These are phyloP conservation scores for Boulengeromyrus knoepffleri DNA, from an alignment of 2,113 vertebrate species.

Conservation along the genomic window DNA sequence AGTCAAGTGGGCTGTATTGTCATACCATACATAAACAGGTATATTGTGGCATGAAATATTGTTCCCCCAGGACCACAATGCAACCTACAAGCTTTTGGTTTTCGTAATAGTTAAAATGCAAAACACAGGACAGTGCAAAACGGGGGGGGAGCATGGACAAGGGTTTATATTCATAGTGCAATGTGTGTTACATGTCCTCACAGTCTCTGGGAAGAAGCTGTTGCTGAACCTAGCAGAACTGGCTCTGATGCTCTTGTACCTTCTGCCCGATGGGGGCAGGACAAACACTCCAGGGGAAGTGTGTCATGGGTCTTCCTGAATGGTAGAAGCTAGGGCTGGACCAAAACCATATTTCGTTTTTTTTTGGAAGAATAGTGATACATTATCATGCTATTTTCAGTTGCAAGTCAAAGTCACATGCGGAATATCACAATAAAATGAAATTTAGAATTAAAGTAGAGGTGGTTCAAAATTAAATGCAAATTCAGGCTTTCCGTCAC, in stretches of 20 bases:
- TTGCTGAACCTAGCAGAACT: neutral
- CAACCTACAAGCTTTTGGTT: neutral
- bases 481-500: neutral
- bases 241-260: neutral
- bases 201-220: neutral
- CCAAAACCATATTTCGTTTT: neutral
- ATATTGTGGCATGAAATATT: neutral
- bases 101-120: neutral
- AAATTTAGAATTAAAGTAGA: neutral
- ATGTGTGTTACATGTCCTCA: neutral
- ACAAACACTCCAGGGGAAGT: neutral
- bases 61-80: no score
- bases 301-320: neutral
- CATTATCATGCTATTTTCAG: neutral
- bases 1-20: neutral
- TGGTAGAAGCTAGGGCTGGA: neutral
- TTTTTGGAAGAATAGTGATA: neutral
- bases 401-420: neutral
- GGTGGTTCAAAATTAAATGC: neutral
- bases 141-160: neutral
- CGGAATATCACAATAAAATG: neutral
- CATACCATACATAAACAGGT: neutral
- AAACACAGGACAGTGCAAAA: neutral
- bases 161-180: neutral
- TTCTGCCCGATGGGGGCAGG: neutral